Conservation (phyloP, 2,113 vertebrate genomes). For the Colossoma macropomum region DNA sequence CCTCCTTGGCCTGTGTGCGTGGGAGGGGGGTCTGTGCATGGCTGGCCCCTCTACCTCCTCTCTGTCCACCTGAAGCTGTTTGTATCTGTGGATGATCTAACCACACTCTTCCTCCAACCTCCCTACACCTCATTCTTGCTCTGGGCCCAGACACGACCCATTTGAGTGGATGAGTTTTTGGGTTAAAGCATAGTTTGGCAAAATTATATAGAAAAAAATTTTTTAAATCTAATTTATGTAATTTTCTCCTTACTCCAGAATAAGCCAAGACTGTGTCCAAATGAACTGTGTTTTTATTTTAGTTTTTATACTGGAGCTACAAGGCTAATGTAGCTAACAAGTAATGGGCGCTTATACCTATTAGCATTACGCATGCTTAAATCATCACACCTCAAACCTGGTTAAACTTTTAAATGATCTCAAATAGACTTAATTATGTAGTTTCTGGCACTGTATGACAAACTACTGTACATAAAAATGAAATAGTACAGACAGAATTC, state of each 20-base stretch:
- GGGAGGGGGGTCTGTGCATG: constrained; percentile 54
- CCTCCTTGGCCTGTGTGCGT: constrained; percentile 60
- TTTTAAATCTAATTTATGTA: not conserved
- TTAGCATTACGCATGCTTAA: too few species aligned
- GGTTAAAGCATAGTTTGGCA: not conserved
- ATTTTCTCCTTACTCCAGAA: not conserved
- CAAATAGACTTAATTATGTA: too few species aligned
- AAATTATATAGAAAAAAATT: not conserved
- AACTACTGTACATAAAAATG: too few species aligned
- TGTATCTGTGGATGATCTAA: constrained; percentile 69
- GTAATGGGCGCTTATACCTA: too few species aligned
- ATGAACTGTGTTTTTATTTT: too few species aligned
- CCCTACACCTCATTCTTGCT: constrained; percentile 55
- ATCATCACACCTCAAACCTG: too few species aligned
- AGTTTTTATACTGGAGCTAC: too few species aligned
- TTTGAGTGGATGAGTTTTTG: constrained; percentile 9
- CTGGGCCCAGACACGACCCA: not conserved
- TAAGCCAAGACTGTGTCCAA: too few species aligned
- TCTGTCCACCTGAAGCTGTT: constrained; percentile 32
- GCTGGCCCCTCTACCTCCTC: constrained; percentile 30
- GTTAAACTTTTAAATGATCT: too few species aligned
- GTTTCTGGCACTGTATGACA: too few species aligned
- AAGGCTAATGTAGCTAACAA: too few species aligned
- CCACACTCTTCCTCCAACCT: constrained; percentile 42
- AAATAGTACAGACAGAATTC: too few species aligned